Percentiles rank a stretch among this genome's conserved stretches.
phyloP scores from a whole-genome alignment of 2,113 vertebrate genomes.

The Rana temporaria region DNA sequence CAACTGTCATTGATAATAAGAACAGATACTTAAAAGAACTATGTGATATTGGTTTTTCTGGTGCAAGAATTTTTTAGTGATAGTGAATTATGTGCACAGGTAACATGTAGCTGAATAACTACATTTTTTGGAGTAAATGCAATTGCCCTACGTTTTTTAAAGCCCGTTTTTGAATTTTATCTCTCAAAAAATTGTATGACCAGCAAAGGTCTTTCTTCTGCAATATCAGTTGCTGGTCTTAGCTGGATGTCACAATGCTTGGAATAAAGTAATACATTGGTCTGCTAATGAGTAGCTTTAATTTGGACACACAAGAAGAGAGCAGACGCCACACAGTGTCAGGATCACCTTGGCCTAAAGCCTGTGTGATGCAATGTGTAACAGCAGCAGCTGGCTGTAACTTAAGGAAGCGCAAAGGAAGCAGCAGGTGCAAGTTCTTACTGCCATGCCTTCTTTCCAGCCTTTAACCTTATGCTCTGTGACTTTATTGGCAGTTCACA shows the following conservation, averaged over 20 bases:
- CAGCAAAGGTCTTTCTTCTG: not conserved
- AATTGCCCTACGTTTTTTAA: too few relatives aligned
- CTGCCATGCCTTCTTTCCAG: constrained; percentile 69
- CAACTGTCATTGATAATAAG: too few relatives aligned
- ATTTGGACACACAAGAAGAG: constrained; percentile 57
- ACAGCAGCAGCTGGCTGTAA: constrained; percentile 68
- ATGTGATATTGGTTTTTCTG: too few relatives aligned
- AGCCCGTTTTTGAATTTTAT: not conserved
- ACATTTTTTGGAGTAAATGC: too few relatives aligned
- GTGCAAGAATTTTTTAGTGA: too few relatives aligned
- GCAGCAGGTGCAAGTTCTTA: constrained; percentile 69
- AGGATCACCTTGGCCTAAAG: constrained; percentile 60
- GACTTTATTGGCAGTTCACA: constrained; percentile 64
- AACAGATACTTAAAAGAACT: too few relatives aligned
- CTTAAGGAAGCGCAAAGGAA: constrained; percentile 66
- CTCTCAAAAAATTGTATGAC: not conserved
- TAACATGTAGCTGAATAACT: too few relatives aligned
- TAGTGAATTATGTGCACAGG: too few relatives aligned
- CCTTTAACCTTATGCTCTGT: constrained; percentile 60
- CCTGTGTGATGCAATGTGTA: constrained; percentile 62
- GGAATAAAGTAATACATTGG: not conserved
- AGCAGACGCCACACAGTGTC: constrained; percentile 55
- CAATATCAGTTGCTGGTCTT: constrained; percentile 5
- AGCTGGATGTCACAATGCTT: not conserved
- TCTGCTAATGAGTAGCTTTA: constrained; percentile 64